Conservation (phyloP, 2,113 vertebrate species). For the Phalacrocorax aristotelis region DNA sequence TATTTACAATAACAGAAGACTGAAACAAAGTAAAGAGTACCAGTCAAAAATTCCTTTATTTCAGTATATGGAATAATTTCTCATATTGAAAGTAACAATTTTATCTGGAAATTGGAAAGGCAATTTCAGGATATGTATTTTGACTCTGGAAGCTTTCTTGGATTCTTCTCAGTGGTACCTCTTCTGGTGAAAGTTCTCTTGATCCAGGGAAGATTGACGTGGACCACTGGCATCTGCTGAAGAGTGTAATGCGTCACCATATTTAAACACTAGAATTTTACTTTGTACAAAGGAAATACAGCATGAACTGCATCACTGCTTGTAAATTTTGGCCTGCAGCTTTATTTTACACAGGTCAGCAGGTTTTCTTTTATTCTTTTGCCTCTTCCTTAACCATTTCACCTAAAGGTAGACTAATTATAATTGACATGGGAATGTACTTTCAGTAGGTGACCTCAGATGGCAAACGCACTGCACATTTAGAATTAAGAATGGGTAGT, state of each 20-base stretch:
- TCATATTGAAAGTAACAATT: not conserved
- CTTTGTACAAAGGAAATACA: not conserved
- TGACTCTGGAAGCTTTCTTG: not conserved
- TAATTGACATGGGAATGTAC: not conserved
- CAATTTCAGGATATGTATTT: not conserved
- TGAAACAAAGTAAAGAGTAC: not conserved
- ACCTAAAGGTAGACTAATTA: not conserved
- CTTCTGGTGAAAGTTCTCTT: not conserved
- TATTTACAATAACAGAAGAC: not conserved
- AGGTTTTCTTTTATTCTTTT: not conserved
- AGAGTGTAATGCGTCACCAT: not conserved
- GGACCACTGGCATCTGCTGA: not conserved
- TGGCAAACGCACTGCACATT: not conserved
- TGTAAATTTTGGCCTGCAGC: not conserved
- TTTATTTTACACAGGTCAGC: not conserved
- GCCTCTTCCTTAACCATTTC: not conserved
- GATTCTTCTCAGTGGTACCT: not conserved
- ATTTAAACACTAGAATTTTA: not conserved
- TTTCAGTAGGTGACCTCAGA: not conserved
- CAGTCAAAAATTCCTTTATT: not conserved
- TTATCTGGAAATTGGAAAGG: not conserved
- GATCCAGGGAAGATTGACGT: not conserved
- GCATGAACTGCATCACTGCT: not conserved
- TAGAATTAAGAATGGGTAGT: not conserved
- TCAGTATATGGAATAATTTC: not conserved